Evolutionary conservation across 2,797 vertebrate genomes (phyloP).

Genomic region (Sparidentex hasta): DNA sequence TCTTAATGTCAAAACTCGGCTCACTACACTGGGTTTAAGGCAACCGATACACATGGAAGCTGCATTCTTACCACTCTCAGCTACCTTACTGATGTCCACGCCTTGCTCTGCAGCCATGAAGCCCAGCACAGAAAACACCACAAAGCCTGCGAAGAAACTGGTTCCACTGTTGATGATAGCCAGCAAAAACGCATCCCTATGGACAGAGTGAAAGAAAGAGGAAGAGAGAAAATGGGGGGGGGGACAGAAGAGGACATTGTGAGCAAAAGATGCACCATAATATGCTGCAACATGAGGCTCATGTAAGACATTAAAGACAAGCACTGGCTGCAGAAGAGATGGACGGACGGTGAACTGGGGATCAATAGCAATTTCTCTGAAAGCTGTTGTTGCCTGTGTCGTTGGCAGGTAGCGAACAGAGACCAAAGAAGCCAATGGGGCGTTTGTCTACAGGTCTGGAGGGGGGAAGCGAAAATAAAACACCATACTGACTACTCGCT

Average conservation of each 20-base stretch:
- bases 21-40: constrained; percentile 4
- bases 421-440: constrained; percentile 23
- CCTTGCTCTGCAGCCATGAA: constrained; percentile 91
- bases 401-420: constrained; percentile 43
- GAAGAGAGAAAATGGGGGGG: neutral
- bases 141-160: constrained; percentile 90
- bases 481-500: neutral
- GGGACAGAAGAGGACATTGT: constrained; percentile 9
- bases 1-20: constrained; percentile 14
- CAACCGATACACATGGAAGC: neutral
- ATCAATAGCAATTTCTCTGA: constrained; percentile 74
- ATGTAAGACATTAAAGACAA: constrained; percentile 45
- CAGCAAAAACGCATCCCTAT: constrained; percentile 88
- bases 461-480: constrained; percentile 28
- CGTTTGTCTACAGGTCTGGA: constrained; percentile 38
- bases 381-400: constrained; percentile 62
- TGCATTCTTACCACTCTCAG: constrained; percentile 87
- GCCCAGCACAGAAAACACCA: constrained; percentile 90
- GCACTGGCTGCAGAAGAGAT: constrained; percentile 40
- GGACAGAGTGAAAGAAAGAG: constrained; percentile 18
- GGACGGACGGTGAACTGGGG: constrained; percentile 36
- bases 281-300: constrained; percentile 48
- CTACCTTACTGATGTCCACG: constrained; percentile 90
- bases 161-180: constrained; percentile 89
- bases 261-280: constrained; percentile 32